A percentile compares a stretch with the other conserved stretches of the same genome.
These are phyloP conservation scores for Alca torda DNA, from an alignment of 2,797 vertebrate genomes.

Conservation along the genomic window DNA sequence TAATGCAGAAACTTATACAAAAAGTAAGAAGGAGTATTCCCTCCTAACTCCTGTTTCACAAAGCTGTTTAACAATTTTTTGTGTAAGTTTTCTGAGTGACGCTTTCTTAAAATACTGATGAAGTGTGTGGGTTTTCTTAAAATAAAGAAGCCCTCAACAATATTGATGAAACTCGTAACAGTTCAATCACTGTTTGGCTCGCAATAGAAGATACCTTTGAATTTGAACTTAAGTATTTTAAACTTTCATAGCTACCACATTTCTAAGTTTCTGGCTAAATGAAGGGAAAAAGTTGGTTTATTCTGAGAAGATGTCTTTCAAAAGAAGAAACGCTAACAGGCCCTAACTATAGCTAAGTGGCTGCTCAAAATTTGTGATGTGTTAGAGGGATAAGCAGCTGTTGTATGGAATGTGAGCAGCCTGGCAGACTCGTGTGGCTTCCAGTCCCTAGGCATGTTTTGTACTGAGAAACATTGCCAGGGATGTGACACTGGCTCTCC, in stretches of 20 bases:
- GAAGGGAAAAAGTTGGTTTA: not conserved
- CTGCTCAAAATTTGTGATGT: not conserved
- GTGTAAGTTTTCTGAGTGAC: not conserved
- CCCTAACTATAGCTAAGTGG: no score
- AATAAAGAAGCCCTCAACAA: not conserved
- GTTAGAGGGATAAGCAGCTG: not conserved
- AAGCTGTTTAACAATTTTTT: not conserved
- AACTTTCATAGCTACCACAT: not conserved
- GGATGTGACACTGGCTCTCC: not conserved
- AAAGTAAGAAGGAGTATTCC: not conserved
- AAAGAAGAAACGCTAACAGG: not conserved
- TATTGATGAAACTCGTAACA: not conserved
- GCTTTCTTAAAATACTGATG: not conserved
- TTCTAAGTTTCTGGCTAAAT: not conserved
- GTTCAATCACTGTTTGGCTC: not conserved
- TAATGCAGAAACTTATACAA: not conserved
- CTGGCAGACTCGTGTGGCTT: not conserved
- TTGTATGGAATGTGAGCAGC: not conserved
- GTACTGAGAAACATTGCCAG: not conserved
- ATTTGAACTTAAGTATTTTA: not conserved
- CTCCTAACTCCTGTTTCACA: not conserved
- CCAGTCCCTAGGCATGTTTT: not conserved
- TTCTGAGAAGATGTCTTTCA: not conserved
- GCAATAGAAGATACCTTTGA: not conserved
- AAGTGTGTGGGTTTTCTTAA: not conserved